Conservation (phyloP, 2,888 invertebrate genomes). For the Gymnoscelis rufifasciata region DNA sequence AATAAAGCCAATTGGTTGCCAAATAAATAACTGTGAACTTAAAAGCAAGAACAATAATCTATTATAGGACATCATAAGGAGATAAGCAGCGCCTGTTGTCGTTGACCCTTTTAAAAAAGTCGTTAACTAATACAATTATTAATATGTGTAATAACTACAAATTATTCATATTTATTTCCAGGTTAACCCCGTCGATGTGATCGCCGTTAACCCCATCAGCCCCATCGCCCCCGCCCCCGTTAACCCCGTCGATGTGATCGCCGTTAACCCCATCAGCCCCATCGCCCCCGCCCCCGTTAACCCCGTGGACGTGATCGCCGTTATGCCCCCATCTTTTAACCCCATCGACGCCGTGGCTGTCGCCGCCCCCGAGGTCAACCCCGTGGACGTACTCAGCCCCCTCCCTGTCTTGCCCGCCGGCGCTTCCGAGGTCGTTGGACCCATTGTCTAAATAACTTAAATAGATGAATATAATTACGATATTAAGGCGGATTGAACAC, state of each 20-base stretch:
- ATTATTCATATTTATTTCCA: not conserved
- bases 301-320: conserved; percentile 7
- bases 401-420: conserved; percentile 27
- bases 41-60: too few species aligned
- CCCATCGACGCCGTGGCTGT: conserved; percentile 31
- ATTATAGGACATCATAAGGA: too few species aligned
- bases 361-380: conserved; percentile 31
- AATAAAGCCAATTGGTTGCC: too few species aligned
- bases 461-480: not conserved
- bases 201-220: conserved; percentile 28
- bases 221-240: conserved; percentile 25
- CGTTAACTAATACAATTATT: too few species aligned
- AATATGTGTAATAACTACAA: too few species aligned
- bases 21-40: too few species aligned
- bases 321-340: too few species aligned
- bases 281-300: conserved; percentile 10
- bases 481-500: conserved; percentile 1
- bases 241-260: conserved; percentile 14
- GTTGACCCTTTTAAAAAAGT: too few species aligned
- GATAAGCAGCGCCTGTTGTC: too few species aligned
- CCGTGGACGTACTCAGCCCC: conserved; percentile 27
- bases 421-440: conserved; percentile 22
- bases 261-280: not conserved
- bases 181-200: conserved; percentile 5
- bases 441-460: conserved; percentile 12